A percentile compares a stretch with the other conserved stretches of the same genome.
Conservation (phyloP, 2,888 invertebrate species). For the Caenorhabditis sp. region DNA sequence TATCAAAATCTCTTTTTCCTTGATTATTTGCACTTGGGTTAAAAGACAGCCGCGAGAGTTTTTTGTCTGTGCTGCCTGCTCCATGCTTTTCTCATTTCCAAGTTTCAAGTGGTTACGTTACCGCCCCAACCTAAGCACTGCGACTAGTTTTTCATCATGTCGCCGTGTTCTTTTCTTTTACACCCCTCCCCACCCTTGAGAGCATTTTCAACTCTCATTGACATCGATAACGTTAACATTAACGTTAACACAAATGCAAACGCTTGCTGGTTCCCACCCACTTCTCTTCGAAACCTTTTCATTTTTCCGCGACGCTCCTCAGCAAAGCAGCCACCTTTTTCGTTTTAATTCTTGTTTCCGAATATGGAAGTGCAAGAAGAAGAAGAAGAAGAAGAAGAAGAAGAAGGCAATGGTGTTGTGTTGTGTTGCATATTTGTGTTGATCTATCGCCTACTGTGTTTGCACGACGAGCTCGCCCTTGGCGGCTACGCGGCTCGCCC, state of each 20-base stretch:
- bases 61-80: neutral
- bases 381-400: neutral
- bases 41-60: slow-evolving; percentile 37
- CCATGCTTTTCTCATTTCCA: slow-evolving; percentile 25
- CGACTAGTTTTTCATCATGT: slow-evolving; percentile 29
- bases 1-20: slow-evolving; percentile 46
- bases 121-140: slow-evolving; percentile 32
- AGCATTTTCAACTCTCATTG: slow-evolving; percentile 7
- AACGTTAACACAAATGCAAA: too few relatives aligned
- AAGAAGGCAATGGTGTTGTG: neutral
- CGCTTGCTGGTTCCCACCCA: neutral
- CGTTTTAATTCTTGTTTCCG: slow-evolving; percentile 26
- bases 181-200: slow-evolving; percentile 10
- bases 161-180: slow-evolving; percentile 40
- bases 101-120: slow-evolving; percentile 54
- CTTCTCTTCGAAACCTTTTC: neutral
- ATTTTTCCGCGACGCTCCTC: slow-evolving; percentile 4
- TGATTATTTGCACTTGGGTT: slow-evolving; percentile 47
- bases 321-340: neutral
- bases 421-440: slow-evolving; percentile 53
- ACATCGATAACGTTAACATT: slow-evolving; percentile 53
- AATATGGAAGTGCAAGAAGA: slow-evolving; percentile 38
- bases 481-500: slow-evolving; percentile 46
- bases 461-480: slow-evolving; percentile 50
- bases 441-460: slow-evolving; percentile 52